phyloP scores from a whole-genome alignment of 35 echinoderm and acorn worm genomes.

The Apostichopus californicus region DNA sequence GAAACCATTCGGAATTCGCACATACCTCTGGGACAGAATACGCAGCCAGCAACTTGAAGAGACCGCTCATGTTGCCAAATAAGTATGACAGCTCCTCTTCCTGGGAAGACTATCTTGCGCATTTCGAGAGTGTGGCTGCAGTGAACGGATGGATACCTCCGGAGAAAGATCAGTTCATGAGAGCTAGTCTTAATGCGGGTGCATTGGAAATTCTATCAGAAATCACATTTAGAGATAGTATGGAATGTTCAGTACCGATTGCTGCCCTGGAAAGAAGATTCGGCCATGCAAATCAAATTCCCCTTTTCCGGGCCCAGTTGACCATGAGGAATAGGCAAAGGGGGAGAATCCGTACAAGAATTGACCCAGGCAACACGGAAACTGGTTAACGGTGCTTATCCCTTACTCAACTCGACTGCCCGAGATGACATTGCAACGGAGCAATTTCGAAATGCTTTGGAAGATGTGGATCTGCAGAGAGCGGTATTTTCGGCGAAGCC shows the following conservation, averaged over 20 bases:
- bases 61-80: neutral
- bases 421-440: neutral
- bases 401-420: neutral
- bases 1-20: no score
- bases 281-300: neutral
- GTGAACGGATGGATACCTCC: neutral
- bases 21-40: neutral
- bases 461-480: slow-evolving; percentile 26
- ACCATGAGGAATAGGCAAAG: slow-evolving; percentile 1
- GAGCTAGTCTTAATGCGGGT: neutral
- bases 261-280: neutral
- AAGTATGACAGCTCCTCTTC: neutral
- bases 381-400: neutral
- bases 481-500: slow-evolving; percentile 23
- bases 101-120: neutral
- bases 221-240: neutral
- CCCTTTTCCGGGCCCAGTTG: slow-evolving; percentile 8
- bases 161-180: slow-evolving; percentile 7
- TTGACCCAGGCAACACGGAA: neutral
- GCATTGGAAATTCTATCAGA: slow-evolving; percentile 21
- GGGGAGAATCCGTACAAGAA: neutral
- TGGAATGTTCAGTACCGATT: neutral
- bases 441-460: slow-evolving; percentile 35
- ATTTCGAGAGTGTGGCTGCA: slow-evolving; percentile 3
- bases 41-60: neutral